Conservation (phyloP, 2,797 vertebrate genomes). For the Dryobates pubescens region DNA sequence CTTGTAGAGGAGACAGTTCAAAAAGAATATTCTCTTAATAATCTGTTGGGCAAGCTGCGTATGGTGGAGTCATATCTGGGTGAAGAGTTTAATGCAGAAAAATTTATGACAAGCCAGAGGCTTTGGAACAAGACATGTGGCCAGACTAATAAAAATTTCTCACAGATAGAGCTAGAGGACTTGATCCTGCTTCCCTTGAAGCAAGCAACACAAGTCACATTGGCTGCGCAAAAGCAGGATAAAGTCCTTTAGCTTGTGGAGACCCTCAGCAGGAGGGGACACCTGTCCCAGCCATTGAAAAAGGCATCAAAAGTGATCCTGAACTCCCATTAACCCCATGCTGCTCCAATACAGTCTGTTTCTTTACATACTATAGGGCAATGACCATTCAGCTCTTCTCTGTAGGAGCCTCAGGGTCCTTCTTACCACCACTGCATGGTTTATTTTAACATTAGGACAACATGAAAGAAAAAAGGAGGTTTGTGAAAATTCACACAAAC, state of each 20-base stretch:
- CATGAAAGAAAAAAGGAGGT: slow-evolving; percentile 57
- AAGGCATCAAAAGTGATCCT: slow-evolving; percentile 38
- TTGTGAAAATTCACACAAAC: slow-evolving; percentile 51
- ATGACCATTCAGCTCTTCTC: neutral
- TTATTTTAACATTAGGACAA: slow-evolving; percentile 40
- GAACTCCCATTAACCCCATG: slow-evolving; percentile 48
- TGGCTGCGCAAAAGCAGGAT: neutral
- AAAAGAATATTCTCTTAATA: slow-evolving; percentile 45
- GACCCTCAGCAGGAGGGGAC: slow-evolving; percentile 40
- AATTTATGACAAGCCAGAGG: slow-evolving; percentile 8
- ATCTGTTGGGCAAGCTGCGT: neutral
- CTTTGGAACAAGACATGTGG: slow-evolving; percentile 37
- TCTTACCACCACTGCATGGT: neutral
- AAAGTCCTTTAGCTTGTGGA: slow-evolving; percentile 16
- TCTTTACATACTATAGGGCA: neutral
- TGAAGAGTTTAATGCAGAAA: slow-evolving; percentile 53
- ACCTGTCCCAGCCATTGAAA: slow-evolving; percentile 38
- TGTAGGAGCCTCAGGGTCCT: neutral
- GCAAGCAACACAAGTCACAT: neutral
- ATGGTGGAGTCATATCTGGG: neutral
- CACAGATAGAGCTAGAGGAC: neutral
- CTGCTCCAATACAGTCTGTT: neutral
- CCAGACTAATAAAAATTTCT: slow-evolving; percentile 21
- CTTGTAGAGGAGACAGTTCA: neutral
- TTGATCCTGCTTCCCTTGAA: slow-evolving; percentile 21